phyloP scores from a whole-genome alignment of 2,888 invertebrate genomes.

The Sarcophaga variegata region DNA sequence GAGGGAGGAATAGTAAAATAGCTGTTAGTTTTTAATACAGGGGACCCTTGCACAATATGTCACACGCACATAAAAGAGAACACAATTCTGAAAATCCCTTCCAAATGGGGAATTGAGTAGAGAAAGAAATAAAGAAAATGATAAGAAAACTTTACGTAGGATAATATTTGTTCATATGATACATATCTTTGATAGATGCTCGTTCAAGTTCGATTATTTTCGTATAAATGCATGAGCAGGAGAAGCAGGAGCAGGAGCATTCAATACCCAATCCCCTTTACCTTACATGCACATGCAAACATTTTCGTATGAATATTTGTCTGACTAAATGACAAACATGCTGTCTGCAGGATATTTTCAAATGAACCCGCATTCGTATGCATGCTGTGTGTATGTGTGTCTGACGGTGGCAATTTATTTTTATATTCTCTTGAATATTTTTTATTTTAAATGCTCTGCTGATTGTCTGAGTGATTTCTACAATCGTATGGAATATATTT shows the following conservation, averaged over 20 bases:
- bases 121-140: not conserved
- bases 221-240: too few species aligned
- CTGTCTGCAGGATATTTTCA: slow-evolving; percentile 11
- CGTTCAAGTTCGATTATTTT: not conserved
- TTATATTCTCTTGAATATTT: not conserved
- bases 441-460: slow-evolving; percentile 2
- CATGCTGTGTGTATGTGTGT: not conserved
- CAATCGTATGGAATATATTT: not conserved
- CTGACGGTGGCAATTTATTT: not conserved
- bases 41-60: not conserved
- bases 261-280: too few species aligned
- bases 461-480: not conserved
- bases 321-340: slow-evolving; percentile 7
- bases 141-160: slow-evolving; percentile 43
- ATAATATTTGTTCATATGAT: slow-evolving; percentile 61
- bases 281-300: not conserved
- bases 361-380: slow-evolving; percentile 28
- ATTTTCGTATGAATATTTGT: not conserved
- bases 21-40: not conserved
- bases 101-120: not conserved
- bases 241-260: too few species aligned
- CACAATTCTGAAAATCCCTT: not conserved
- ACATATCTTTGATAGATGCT: slow-evolving; percentile 7
- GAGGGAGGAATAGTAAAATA: not conserved
- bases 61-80: not conserved